phyloP scores from a whole-genome alignment of 2,113 vertebrate genomes.

The Gracilinanus agilis region DNA sequence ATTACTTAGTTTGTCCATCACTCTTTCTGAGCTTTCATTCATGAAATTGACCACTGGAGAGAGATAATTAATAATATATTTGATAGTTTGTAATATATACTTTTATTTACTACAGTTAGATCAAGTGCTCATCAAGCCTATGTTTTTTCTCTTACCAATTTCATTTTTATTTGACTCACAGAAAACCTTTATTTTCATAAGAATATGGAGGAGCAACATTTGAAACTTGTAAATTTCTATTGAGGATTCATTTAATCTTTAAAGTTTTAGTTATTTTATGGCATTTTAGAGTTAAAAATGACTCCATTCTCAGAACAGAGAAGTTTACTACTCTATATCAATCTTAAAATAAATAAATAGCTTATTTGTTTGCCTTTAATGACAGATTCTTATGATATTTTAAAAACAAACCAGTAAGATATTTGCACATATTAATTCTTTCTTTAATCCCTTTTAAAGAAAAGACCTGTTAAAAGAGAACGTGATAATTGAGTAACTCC shows the following conservation, averaged over 20 bases:
- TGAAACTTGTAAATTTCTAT: conserved; percentile 2
- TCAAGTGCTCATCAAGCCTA: not conserved
- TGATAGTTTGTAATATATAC: not conserved
- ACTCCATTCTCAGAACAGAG: conserved; percentile 25
- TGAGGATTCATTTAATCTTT: conserved; percentile 15
- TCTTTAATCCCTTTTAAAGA: not conserved
- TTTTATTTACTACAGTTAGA: conserved; percentile 22
- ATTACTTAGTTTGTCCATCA: not conserved
- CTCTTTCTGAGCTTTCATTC: not conserved
- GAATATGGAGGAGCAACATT: not conserved
- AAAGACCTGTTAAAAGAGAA: conserved; percentile 7
- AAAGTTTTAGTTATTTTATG: conserved; percentile 10
- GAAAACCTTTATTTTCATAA: conserved; percentile 39
- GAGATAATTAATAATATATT: not conserved
- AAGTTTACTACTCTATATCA: not conserved
- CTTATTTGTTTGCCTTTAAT: conserved; percentile 29
- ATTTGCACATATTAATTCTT: not conserved
- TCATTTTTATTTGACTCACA: conserved; percentile 30
- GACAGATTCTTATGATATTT: conserved; percentile 8
- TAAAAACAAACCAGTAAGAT: not conserved
- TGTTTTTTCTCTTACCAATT: conserved; percentile 16
- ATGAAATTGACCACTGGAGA: not conserved
- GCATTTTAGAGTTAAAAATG: not conserved
- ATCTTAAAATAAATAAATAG: conserved; percentile 34
- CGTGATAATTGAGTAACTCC: not conserved